Evolutionary conservation across 2,797 vertebrate genomes (phyloP).

Genomic region (Todus mexicanus): DNA sequence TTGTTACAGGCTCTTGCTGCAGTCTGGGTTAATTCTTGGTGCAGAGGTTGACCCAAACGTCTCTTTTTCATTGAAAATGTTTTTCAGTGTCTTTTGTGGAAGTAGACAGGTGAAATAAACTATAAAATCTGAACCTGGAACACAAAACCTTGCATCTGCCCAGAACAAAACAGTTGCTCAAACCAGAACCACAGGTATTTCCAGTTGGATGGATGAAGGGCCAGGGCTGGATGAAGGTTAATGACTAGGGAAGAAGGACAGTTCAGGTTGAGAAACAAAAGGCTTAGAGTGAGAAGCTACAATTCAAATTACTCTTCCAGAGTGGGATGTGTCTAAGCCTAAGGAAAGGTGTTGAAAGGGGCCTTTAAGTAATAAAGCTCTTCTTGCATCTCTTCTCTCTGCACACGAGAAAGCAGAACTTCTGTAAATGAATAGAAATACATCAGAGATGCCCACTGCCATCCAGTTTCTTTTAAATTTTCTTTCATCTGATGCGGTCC

Average conservation of each 20-base stretch:
- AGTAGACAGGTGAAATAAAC: not conserved
- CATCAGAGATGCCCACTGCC: not conserved
- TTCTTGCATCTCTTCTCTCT: not conserved
- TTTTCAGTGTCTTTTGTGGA: not conserved
- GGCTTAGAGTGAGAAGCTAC: not conserved
- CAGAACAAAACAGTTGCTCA: not conserved
- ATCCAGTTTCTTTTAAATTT: not conserved
- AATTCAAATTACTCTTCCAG: not conserved
- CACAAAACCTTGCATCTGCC: not conserved
- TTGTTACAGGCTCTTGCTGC: not conserved
- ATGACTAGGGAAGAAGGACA: not conserved
- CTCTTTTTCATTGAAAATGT: not conserved
- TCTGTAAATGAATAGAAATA: not conserved
- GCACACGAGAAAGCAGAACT: not conserved
- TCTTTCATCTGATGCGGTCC: not conserved
- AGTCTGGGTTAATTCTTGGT: not conserved
- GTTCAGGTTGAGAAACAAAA: not conserved
- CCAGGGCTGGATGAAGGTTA: not conserved
- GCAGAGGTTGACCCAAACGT: not conserved
- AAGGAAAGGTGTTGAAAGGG: not conserved
- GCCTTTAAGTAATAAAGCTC: not conserved
- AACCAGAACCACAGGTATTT: not conserved
- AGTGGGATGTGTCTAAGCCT: not conserved
- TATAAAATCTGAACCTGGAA: not conserved
- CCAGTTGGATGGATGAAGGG: not conserved